Evolutionary conservation across 2,797 vertebrate genomes (phyloP), one percentile per base, ranked within the genome.

Genomic region (Peromyscus nudipes): DNA sequence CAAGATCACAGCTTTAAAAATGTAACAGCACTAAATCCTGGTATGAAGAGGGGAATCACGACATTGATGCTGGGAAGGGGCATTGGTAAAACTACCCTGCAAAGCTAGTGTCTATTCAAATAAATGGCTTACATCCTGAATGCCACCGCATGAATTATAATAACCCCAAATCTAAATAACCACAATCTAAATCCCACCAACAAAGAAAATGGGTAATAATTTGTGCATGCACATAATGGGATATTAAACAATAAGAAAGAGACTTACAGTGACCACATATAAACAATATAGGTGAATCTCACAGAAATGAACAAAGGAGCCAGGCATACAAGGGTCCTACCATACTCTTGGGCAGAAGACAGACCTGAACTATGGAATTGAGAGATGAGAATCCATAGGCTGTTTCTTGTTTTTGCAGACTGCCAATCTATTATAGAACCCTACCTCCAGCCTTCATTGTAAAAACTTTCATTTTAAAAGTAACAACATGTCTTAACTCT

Each of bases 31-130:
- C 31, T 75, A 75, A 92, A 80, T 31, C 6, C 60, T 80, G 79
- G 40, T 86, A 49, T 21, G 14, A n/a, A 46, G 75, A 82, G 46
- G 43, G 57, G 31, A 85, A 4, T 86, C 34, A 9, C 52, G 92
- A 85, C 11, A 62, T 29, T 80, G 34, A 8, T 81, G 7, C 52
- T 76, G 11, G 64, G 29, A 85, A 69, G 40, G 34, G 25, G 16
- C 46, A 69, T 31, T 17, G 3, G 25, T 71, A 77, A 43, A 73
- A 67, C n/a, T 37, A 73, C 23, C 37, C 55, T 80, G 46, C 37
- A 95, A 92, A 84, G 69, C 46, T 81, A 6, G 57, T 52, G 25
- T 34, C 55, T 62, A 75, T 60, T 60, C 92, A 89, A 89, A 43
- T 29, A 34, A 62, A 46, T 34, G 29, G 37, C 17, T 43, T 60